Base-by-base conservation (phyloP, 2,797 vertebrate species). In the Sebastes flavidus region DNA sequence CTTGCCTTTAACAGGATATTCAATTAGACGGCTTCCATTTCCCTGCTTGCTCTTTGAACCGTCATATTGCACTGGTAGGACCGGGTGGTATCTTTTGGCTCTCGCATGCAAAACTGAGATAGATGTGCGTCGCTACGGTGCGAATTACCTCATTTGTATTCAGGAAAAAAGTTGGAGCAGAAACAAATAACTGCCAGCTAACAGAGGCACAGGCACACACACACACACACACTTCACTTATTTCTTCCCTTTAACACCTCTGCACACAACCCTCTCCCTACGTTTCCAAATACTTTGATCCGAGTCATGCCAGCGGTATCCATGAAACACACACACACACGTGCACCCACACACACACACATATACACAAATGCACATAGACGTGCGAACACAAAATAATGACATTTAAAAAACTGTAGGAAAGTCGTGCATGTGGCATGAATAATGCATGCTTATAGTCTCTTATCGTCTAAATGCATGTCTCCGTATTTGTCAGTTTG, bases 401-500 rank as follows among this genome's bases (percentile, higher is more conserved):
- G 77, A 77, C 67, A 74, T 84, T 68, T 75, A 46, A 65, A 76
- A 85, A 76, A 82, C 24, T 27, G 34, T 56, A 56, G 25, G 60
- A 83, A 77, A 61, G 66, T 54, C 74, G 70, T 1, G 30, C 63
- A 71, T 49, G 54, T 72, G 75, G 70, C 72, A 88, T 92, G 82
- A 90, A 91, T 92, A 87, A 93, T 93, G 77, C 62, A 90, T 83
- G 81, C 46, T 65, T 80, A 65, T 77, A 77, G 81, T 78, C 65
- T 65, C 62, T 84, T 85, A 85, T 87, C 75, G 82, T 90, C 88
- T 79, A 84, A 88, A 84, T 85, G 81, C 87, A 83, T 76, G 81
- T 91, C 83, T 88, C 52, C 84, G 78, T 78, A 82, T 90, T 91
- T 91, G 78, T 87, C 88, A 86, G 87, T 83, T 87, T 86, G 81